A percentile compares a stretch with the other conserved stretches of the same genome.
Conservation (phyloP, 2,888 invertebrate genomes). For the Lasioglossum malachurum region DNA sequence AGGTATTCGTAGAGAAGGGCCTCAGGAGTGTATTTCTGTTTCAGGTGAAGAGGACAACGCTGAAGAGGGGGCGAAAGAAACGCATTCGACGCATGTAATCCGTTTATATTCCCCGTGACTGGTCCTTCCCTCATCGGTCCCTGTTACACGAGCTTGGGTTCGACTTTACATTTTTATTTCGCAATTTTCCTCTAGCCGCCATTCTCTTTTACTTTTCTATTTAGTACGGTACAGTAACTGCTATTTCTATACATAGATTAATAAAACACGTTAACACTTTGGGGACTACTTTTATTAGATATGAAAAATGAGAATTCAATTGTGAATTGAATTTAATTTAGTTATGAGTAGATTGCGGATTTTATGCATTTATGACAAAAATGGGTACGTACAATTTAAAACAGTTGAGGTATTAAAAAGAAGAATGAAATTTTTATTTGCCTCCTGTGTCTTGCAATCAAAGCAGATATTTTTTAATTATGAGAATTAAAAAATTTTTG, state of each 20-base stretch:
- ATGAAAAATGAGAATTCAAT: too few species aligned
- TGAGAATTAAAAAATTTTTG: too few species aligned
- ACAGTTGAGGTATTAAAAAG: too few species aligned
- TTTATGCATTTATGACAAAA: too few species aligned
- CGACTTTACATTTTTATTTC: background rate
- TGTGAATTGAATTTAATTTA: too few species aligned
- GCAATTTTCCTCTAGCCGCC: background rate
- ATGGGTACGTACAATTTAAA: too few species aligned
- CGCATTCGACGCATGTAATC: conserved; percentile 76
- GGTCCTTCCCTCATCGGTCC: conserved; percentile 68
- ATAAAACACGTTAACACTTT: background rate
- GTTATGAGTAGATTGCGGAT: too few species aligned
- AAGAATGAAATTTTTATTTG: too few species aligned
- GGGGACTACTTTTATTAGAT: too few species aligned
- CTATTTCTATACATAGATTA: background rate
- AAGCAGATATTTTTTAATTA: too few species aligned
- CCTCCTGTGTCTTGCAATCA: too few species aligned
- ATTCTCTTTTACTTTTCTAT: background rate
- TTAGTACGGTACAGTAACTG: background rate
- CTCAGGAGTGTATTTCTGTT: conserved; percentile 41
- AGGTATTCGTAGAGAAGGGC: conserved; percentile 62
- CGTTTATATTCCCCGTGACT: conserved; percentile 74
- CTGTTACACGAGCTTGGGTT: conserved; percentile 70
- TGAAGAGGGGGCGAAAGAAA: conserved; percentile 61
- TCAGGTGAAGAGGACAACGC: conserved; percentile 45